Evolutionary conservation across 2,113 vertebrate species (phyloP).

Genomic region (Periophthalmodon schlosseri): DNA sequence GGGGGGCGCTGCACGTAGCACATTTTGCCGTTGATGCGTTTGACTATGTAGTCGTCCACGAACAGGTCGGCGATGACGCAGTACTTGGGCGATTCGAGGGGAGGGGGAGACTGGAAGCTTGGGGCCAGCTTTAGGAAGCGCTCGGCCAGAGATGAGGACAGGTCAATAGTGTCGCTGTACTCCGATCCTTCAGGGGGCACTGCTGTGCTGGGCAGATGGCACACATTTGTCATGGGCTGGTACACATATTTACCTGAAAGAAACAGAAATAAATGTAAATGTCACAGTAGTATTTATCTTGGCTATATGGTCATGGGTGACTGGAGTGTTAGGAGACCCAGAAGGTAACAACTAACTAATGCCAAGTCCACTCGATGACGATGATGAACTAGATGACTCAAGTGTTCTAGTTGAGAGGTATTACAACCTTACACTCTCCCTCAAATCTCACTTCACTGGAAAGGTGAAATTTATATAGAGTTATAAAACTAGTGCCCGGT

Average conservation of each 20-base stretch:
- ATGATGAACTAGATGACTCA: no score
- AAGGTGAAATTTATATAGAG: no score
- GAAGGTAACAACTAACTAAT: no score
- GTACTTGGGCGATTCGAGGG: conserved; percentile 88
- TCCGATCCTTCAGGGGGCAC: conserved; percentile 83
- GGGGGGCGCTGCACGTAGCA: conserved; percentile 94
- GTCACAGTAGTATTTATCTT: neutral
- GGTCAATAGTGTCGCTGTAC: conserved; percentile 85
- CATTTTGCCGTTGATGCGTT: conserved; percentile 98
- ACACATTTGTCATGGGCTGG: conserved; percentile 97
- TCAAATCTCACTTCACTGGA: no score
- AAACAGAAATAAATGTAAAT: neutral
- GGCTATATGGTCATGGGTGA: neutral
- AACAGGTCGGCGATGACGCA: conserved; percentile 95
- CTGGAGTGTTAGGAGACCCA: no score
- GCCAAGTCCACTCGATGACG: no score
- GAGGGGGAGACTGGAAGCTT: conserved; percentile 88
- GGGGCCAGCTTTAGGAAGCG: conserved; percentile 92
- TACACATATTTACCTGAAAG: conserved; percentile 94
- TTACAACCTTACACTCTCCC: no score
- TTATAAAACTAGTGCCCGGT: no score
- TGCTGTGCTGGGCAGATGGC: conserved; percentile 90
- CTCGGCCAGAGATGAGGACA: conserved; percentile 88
- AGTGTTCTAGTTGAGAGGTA: no score
- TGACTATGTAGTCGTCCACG: conserved; percentile 94